Base-by-base conservation (phyloP, 2,888 invertebrate species). In the Dimorphilus gyrociliatus region DNA sequence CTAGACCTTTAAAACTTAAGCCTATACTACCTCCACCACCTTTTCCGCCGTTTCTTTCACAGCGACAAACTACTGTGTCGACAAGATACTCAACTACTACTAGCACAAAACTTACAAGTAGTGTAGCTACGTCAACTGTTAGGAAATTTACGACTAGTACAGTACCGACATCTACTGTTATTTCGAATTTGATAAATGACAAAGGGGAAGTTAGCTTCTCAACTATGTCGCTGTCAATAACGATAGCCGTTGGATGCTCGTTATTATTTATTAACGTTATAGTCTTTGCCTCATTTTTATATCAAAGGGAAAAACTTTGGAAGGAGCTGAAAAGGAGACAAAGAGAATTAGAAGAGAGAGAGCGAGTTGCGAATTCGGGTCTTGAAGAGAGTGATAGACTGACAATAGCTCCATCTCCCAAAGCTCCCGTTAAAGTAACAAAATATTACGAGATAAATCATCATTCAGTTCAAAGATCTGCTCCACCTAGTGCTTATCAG, bases 261-360 rank as follows among this genome's bases (percentile, higher is more conserved):
- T 65, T 90, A 35, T 70, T 90, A 15, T 82, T 88, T 48, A 67
- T 90, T 3, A 90, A 90, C 56, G 81, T 88, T 26, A 67, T 88
- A 17, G 84, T 90, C 52, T 88, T 88, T 55, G 86, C 86, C 31
- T 86, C 84, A 3, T 82, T 88, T 1, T 88, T 86, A 59, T 88
- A 88, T 55, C 86, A 88, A 54, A 46, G 64, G 34, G 60, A 63
- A 32, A 37, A 52, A 15, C 50, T 44, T 16, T 27, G 39, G 18
- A 35, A 56, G 15, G 43, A 46, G 27, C 49, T 47, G 35, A 36
- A 51, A 31, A 40, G 45, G 21, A 36, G 38, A 14, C 33, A 35
- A 12, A 21, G 34, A 21, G 36, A 39, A 30, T 23, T 35, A 25
- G 35, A 37, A 25, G 25, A 37, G 30, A 10, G 8, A 21, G 21